Evolutionary conservation across 2,888 invertebrate species (phyloP), one percentile per base, ranked within the genome.

Genomic region (Drosophila fungiperda): DNA sequence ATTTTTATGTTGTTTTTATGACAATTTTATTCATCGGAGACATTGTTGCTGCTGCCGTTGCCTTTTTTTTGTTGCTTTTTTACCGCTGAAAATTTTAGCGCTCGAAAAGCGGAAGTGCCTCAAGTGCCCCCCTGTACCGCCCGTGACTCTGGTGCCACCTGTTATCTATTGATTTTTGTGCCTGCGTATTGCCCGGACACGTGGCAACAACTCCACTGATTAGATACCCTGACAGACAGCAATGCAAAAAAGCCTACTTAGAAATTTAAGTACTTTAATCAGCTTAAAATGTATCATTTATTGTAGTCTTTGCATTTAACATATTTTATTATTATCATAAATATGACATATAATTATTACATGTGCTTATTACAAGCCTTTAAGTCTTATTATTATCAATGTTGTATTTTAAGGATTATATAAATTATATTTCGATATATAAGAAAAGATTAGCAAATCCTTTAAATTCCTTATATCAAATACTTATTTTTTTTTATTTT

Each of bases 121-220:
- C 87, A 82, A 75, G 87, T 70, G 68, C 81, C 78, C 83, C 83
- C 68, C 73, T 71, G 78, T 65, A 75, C 75, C 86, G 87, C 83
- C 86, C 79, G 85, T 79, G 50, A 83, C 81, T 83, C 70, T 72
- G 72, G 70, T 68, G 78, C 83, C 90, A 85, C 85, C 85, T 85
- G 85, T 88, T 85, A 89, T 88, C 90, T 88, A 85, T 89, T 85
- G 90, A 85, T 89, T 85, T 89, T 85, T 75, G 80, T 76, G 63
- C 59, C 68, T 76, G 67, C 36, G 72, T 73, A 84, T 79, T 79
- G 80, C 64, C 76, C 55, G 68, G 62, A 69, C 71, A 70, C 72
- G 29, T 55, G 38, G 20, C 38, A 36, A 29, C 40, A 17, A n/a
- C n/a, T 15, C 3, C n/a, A 20, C 40, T 11, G n/a, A 36, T 36